phyloP scores from a whole-genome alignment of 2,113 vertebrate species.

The Irena cyanogastra region DNA sequence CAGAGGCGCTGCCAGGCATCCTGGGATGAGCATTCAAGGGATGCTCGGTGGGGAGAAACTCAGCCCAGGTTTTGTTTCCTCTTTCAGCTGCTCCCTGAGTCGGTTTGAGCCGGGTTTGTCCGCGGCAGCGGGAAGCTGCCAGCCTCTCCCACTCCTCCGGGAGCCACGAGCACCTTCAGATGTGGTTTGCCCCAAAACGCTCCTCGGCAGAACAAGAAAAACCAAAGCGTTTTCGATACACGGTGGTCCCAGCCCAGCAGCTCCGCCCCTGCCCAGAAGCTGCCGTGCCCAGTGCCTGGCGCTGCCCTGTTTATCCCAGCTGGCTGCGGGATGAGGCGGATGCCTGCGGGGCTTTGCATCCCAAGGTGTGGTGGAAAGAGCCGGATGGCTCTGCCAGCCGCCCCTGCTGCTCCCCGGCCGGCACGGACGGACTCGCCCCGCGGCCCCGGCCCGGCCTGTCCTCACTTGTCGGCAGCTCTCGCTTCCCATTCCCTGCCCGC shows the following conservation, averaged over 20 bases:
- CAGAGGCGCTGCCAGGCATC: background rate
- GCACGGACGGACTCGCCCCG: background rate
- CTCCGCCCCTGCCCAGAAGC: background rate
- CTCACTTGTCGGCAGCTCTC: background rate
- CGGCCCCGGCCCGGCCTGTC: background rate
- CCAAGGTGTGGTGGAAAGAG: background rate
- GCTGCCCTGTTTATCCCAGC: background rate
- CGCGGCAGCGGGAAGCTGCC: background rate
- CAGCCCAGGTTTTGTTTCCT: background rate
- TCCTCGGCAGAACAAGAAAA: background rate
- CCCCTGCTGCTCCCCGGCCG: background rate
- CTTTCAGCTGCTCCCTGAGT: background rate
- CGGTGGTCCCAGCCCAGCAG: background rate
- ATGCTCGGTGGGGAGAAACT: background rate
- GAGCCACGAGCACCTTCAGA: background rate
- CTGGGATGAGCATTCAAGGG: background rate
- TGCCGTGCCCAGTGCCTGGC: background rate
- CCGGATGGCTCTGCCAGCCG: background rate
- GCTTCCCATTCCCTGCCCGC: background rate
- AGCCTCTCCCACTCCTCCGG: background rate
- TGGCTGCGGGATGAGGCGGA: background rate
- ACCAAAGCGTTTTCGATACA: rapidly evolving
- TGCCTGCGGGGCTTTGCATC: background rate
- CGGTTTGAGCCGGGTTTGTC: background rate
- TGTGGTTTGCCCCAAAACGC: background rate